Evolutionary conservation across 2,797 vertebrate genomes (phyloP).

Genomic region (Tapera naevia): DNA sequence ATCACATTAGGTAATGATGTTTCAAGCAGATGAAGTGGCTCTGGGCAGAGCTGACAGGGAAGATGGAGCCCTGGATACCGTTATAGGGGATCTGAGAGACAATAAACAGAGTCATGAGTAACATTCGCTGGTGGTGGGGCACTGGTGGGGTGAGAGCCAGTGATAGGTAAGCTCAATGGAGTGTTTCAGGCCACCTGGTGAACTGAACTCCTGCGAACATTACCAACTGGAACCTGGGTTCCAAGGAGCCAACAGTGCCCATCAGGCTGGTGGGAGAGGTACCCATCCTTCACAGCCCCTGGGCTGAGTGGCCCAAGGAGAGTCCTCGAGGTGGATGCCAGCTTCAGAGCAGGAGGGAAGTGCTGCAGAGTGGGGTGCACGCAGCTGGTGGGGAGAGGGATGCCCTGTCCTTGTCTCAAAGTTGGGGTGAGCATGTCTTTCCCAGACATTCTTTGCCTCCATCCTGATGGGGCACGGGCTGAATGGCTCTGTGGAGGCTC

Average conservation of each 20-base stretch:
- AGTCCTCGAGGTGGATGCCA: neutral
- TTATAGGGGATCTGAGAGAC: neutral
- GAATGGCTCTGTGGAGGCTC: neutral
- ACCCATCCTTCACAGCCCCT: neutral
- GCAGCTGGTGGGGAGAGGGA: too few relatives aligned
- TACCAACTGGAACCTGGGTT: neutral
- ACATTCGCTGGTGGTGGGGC: neutral
- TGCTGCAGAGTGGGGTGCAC: neutral
- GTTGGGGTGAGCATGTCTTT: accelerated
- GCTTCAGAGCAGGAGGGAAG: neutral
- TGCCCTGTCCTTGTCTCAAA: neutral
- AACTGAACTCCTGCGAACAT: neutral
- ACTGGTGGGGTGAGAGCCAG: neutral
- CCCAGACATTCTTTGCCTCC: neutral
- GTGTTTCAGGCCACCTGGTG: neutral
- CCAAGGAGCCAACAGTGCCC: neutral
- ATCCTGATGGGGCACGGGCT: neutral
- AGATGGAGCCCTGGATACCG: neutral
- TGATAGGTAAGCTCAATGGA: neutral
- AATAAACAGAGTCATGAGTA: neutral
- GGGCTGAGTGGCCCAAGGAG: neutral
- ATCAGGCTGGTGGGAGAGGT: neutral
- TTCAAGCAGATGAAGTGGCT: neutral
- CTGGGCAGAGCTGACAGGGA: neutral
- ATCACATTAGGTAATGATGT: neutral